Evolutionary conservation across 2,888 invertebrate species (phyloP).

Genomic region (Thyatira batis): DNA sequence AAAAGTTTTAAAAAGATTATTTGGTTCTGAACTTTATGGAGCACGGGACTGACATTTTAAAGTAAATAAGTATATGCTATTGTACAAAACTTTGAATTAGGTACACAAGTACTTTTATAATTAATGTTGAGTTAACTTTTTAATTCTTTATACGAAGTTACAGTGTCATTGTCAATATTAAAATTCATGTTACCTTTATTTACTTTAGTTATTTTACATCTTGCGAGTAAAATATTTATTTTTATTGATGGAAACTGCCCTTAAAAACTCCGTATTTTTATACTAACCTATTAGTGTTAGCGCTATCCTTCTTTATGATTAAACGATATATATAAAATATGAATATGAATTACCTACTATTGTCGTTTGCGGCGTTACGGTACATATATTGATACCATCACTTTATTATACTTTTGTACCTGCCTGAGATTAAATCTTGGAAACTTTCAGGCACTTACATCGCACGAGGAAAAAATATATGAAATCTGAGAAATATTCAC

Average conservation of each 20-base stretch:
- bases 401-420: neutral
- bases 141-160: too few relatives aligned
- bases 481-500: conserved; percentile 52
- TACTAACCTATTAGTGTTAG: too few relatives aligned
- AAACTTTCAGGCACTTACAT: conserved; percentile 57
- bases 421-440: neutral
- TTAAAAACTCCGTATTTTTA: too few relatives aligned
- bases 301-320: too few relatives aligned
- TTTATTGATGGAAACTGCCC: too few relatives aligned
- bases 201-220: too few relatives aligned
- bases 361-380: neutral
- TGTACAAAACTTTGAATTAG: neutral
- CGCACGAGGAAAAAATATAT: conserved; percentile 30
- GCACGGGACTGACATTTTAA: conserved; percentile 13
- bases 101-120: neutral
- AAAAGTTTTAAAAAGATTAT: neutral
- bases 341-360: too few relatives aligned
- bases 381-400: neutral
- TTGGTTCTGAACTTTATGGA: conserved; percentile 7
- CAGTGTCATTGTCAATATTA: too few relatives aligned
- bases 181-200: too few relatives aligned
- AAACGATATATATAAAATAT: too few relatives aligned
- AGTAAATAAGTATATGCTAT: neutral
- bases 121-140: neutral
- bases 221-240: too few relatives aligned